Evolutionary conservation across 2,888 invertebrate species (phyloP), one percentile per base, ranked within the genome.

Genomic region (Osmoderma eremita): DNA sequence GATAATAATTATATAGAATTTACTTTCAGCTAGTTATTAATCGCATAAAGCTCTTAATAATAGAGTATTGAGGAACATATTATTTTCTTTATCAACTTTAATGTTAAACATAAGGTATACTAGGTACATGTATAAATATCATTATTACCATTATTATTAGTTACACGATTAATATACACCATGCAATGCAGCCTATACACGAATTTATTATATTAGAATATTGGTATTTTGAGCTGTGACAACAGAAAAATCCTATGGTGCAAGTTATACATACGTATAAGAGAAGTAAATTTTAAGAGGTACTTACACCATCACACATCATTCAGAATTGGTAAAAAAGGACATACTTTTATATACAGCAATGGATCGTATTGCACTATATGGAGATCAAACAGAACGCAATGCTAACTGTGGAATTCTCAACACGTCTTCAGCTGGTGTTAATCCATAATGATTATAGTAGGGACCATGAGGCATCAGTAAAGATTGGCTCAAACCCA

Each of bases 391-490:
- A 70, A 78, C 76, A 41, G 77, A 75, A 67, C 77, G 76, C 58
- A 78, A 70, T 65, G 77, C 78, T 72, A 80, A 73, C 69, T 81
- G 80, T 30, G 80, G 79, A 51, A 81, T 78, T 71, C 79, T 74
- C 64, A 81, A 75, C 58, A 80, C 71, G 45, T 80, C 80, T 58
- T 81, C 80, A 48, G 77, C 73, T 30, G 78, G 74, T 18, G 78
- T 73, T 49, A 77, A 71, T 62, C 75, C 75, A 69, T 80, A 80
- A 69, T 77, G 77, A 56, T 78, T 78, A 65, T 80, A 81, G 61
- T 76, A 77, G 42, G 76, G 71, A 20, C 77, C 67, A 53, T 78
- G 79, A 53, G 80, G 78, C 54, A 81, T 71, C 17, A 78, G 68
- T 71, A 80, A 76, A 1, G 80, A 78, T 51, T 78, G 77, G 20